Evolutionary conservation across 2,888 invertebrate genomes (phyloP).

Genomic region (Macrosiphum euphorbiae): DNA sequence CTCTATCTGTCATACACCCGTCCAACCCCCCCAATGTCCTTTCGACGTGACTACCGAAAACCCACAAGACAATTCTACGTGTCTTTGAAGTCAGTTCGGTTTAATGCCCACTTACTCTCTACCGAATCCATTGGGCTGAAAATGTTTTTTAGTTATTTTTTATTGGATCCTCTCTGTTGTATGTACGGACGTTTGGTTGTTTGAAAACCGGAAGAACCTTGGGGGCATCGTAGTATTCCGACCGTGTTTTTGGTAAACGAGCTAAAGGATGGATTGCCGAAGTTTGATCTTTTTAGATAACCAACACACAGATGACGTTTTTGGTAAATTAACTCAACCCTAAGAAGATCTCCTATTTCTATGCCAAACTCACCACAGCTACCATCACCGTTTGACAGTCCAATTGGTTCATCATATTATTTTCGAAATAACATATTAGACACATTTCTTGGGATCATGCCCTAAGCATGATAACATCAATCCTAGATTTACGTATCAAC

Average conservation of each 20-base stretch:
- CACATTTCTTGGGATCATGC: neutral
- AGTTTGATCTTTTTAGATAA: neutral
- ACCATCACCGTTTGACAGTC: neutral
- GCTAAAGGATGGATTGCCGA: neutral
- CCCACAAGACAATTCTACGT: neutral
- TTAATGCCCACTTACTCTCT: neutral
- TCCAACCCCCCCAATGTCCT: neutral
- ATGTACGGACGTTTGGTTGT: neutral
- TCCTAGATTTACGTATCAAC: neutral
- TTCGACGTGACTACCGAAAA: neutral
- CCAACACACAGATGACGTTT: neutral
- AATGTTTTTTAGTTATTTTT: neutral
- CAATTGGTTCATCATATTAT: neutral
- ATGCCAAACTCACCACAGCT: neutral
- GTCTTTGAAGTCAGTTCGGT: neutral
- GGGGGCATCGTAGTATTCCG: neutral
- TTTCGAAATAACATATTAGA: neutral
- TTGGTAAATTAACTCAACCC: neutral
- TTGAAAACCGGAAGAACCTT: neutral
- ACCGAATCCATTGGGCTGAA: neutral
- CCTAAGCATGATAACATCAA: neutral
- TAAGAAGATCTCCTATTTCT: neutral
- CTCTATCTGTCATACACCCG: neutral
- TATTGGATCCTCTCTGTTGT: neutral
- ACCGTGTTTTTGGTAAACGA: neutral